Evolutionary conservation across 35 echinoderm and acorn worm genomes (phyloP), one percentile per base, ranked within the genome.

Genomic region (Lytechinus variegatus): DNA sequence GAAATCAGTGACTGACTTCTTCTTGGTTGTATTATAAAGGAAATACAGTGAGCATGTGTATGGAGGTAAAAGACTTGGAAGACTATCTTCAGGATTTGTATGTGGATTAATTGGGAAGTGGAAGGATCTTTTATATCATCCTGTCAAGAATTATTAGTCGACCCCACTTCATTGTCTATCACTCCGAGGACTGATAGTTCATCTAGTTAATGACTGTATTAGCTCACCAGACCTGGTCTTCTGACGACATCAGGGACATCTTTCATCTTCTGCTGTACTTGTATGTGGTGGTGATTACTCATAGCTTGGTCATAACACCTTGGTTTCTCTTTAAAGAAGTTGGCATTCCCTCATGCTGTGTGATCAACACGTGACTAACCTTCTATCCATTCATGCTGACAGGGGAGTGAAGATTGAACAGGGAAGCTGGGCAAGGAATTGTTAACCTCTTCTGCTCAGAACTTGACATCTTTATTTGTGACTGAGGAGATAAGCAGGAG

Each of bases 301-400:
- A 79, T 79, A 79, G 66, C 66, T 79, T 24, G 66, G 66, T 79
- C 66, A 79, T 79, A 79, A 79, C 66, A 79, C 66, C 66, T 79
- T 14, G 66, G 66, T 16, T 8, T 24, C 66, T 24, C 66, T 44
- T 44, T 44, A 44, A 44, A 79, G 66, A 24, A 24, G 66, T 79
- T 24, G 66, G 21, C 66, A 79, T 79, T 79, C 66, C 19, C 66
- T n/a, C 66, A 24, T 79, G 66, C 66, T 24, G 66, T 24, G 66
- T 79, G 66, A 24, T 16, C 21, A 79, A 79, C 66, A 79, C 21
- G 66, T 79, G 66, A 79, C 66, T 79, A 79, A 79, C 66, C 66
- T 44, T 44, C 33, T 44, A 19, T 79, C 66, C 66, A 79, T 16
- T 79, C 66, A 79, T 79, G 66, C 66, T 24, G 66, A 79, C n/a